These are phyloP conservation scores for Rhadina sibilatrix DNA, from an alignment of 2,113 vertebrate species.

Conservation along the genomic window DNA sequence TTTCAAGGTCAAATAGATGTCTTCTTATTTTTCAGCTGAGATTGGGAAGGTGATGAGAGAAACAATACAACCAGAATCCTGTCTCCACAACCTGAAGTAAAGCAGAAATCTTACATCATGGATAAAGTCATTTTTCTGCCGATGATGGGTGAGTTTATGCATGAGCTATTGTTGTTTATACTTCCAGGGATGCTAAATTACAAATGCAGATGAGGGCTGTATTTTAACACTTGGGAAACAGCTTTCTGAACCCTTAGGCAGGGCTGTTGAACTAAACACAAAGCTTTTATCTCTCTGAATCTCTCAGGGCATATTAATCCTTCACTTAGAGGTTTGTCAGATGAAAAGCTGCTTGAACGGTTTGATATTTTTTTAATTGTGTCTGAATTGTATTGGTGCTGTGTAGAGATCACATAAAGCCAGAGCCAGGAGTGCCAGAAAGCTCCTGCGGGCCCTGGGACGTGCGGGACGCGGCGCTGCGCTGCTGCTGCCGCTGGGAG, in stretches of 20 bases:
- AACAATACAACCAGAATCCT: not conserved
- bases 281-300: not conserved
- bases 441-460: not conserved
- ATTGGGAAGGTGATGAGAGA: not conserved
- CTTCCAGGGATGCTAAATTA: not conserved
- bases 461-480: not conserved
- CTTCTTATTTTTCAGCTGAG: not conserved
- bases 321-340: not conserved
- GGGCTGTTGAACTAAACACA: not conserved
- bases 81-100: not conserved
- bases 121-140: not conserved
- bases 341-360: not conserved
- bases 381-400: not conserved
- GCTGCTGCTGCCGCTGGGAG: not conserved
- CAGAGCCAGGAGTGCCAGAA: not conserved
- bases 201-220: not conserved
- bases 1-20: not conserved
- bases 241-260: not conserved
- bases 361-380: not conserved
- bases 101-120: not conserved
- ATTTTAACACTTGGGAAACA: not conserved
- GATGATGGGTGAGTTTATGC: not conserved
- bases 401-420: not conserved
- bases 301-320: not conserved
- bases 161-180: not conserved